These are phyloP conservation scores for Xyrichtys novacula DNA, from an alignment of 2,797 vertebrate species.

Conservation along the genomic window DNA sequence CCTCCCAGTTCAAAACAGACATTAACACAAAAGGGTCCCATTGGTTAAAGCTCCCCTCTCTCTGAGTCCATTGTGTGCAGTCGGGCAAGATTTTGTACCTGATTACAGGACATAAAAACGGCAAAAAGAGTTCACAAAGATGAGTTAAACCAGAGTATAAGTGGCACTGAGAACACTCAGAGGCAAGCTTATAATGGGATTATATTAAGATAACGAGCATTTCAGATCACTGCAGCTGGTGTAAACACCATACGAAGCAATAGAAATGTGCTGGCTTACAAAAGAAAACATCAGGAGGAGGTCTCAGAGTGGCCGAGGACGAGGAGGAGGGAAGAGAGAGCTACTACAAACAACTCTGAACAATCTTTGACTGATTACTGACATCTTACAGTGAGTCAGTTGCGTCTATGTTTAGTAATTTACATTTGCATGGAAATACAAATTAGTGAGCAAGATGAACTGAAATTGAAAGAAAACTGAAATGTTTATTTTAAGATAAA, in stretches of 20 bases:
- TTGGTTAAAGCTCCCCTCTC: conserved; percentile 73
- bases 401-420: too few relatives aligned
- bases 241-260: conserved; percentile 23
- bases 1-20: conserved; percentile 73
- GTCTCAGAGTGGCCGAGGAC: background rate
- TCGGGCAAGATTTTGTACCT: conserved; percentile 58
- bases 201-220: conserved; percentile 33
- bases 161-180: conserved; percentile 34
- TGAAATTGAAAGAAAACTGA: too few relatives aligned
- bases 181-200: conserved; percentile 24
- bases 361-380: too few relatives aligned
- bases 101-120: conserved; percentile 74
- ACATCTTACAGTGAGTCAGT: too few relatives aligned
- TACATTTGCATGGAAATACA: too few relatives aligned
- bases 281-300: background rate
- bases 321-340: background rate
- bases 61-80: conserved; percentile 72
- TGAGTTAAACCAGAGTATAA: conserved; percentile 34
- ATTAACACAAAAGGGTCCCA: conserved; percentile 73
- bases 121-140: conserved; percentile 60
- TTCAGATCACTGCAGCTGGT: conserved; percentile 19
- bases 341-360: too few relatives aligned
- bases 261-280: background rate
- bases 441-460: too few relatives aligned
- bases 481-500: too few relatives aligned